These are phyloP conservation scores for Ciconia boyciana DNA, from an alignment of 2,113 vertebrate genomes.

Conservation along the genomic window DNA sequence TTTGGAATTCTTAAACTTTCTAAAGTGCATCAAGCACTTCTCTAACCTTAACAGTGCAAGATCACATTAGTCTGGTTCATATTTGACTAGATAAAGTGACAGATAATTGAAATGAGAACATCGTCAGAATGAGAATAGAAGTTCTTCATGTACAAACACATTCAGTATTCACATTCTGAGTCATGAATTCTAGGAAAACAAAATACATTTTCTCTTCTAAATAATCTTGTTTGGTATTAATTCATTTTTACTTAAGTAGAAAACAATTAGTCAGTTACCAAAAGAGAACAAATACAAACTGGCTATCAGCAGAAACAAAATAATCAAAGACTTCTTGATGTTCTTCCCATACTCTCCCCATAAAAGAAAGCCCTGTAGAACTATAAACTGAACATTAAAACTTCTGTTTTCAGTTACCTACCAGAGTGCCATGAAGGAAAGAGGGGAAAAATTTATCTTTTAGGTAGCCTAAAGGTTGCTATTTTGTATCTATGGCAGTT, in stretches of 20 bases:
- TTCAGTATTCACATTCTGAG: background rate
- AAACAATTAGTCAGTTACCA: background rate
- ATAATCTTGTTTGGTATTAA: background rate
- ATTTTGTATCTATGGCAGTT: background rate
- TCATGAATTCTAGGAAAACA: background rate
- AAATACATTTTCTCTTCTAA: background rate
- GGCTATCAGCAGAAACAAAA: background rate
- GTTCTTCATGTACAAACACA: background rate
- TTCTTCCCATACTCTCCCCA: background rate
- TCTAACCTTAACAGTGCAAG: background rate
- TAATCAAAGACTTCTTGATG: background rate
- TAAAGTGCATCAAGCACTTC: background rate
- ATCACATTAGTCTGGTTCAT: background rate
- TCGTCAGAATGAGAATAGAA: background rate
- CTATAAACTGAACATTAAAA: background rate
- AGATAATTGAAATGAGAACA: background rate
- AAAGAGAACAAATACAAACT: background rate
- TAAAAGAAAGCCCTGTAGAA: background rate
- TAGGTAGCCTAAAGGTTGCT: background rate
- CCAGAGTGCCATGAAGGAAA: background rate
- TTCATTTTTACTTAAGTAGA: background rate
- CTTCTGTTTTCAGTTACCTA: background rate
- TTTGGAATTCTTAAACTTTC: background rate
- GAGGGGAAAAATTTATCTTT: background rate
- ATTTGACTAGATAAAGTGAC: background rate